A percentile compares a stretch with the other conserved stretches of the same genome.
phyloP scores from a whole-genome alignment of 2,888 invertebrate genomes.

The Habroteleia sp. region DNA sequence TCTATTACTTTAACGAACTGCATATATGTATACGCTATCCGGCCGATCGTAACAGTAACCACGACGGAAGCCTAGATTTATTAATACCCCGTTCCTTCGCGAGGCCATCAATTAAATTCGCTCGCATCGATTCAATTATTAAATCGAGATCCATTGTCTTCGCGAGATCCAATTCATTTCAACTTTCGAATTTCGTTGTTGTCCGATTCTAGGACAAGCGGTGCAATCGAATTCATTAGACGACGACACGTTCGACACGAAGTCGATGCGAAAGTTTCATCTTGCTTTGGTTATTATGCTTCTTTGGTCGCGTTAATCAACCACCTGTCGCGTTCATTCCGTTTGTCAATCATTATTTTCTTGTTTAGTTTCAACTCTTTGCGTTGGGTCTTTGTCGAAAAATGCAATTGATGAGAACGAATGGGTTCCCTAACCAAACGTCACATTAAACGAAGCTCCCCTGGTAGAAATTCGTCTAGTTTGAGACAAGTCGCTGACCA shows the following conservation, averaged over 20 bases:
- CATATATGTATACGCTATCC: slow-evolving; percentile 6
- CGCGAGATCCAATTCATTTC: slow-evolving; percentile 28
- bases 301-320: slow-evolving; percentile 1
- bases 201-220: slow-evolving; percentile 6
- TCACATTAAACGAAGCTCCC: too few species aligned
- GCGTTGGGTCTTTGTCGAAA: too few species aligned
- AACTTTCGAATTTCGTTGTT: slow-evolving; percentile 17
- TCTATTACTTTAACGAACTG: slow-evolving; percentile 38
- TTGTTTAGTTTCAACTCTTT: too few species aligned
- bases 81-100: slow-evolving; percentile 25
- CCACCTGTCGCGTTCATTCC: slow-evolving; percentile 2
- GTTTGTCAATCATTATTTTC: neutral
- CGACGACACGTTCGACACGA: slow-evolving; percentile 7
- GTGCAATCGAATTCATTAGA: slow-evolving; percentile 25
- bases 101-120: slow-evolving; percentile 28
- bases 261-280: slow-evolving; percentile 11
- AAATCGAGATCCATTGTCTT: slow-evolving; percentile 28
- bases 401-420: too few species aligned
- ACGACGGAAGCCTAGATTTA: slow-evolving; percentile 21
- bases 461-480: too few species aligned
- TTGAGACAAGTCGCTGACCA: too few species aligned
- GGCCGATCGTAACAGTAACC: slow-evolving; percentile 18
- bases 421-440: too few species aligned
- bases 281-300: slow-evolving; percentile 14
- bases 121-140: slow-evolving; percentile 31